These are phyloP conservation scores for Chloebia gouldiae DNA, from an alignment of 2,113 vertebrate species.

Conservation along the genomic window DNA sequence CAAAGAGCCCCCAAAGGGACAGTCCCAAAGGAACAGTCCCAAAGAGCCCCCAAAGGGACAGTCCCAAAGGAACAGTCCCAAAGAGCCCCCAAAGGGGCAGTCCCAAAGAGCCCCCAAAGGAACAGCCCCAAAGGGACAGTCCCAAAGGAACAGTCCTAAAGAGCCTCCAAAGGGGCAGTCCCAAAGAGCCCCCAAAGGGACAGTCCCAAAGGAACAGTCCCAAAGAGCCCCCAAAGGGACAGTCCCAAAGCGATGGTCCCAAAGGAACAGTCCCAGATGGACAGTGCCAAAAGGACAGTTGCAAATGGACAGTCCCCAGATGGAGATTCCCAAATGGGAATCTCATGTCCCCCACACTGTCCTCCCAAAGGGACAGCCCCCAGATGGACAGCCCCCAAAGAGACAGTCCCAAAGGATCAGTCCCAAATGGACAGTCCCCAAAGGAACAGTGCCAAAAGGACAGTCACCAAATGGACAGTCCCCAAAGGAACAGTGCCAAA, in stretches of 20 bases:
- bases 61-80: background rate
- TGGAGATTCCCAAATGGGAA: no score
- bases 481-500: background rate
- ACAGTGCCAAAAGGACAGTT: background rate
- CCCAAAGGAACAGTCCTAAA: background rate
- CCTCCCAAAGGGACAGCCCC: background rate
- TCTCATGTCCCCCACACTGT: no score
- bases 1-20: background rate
- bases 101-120: no score
- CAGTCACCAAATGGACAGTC: no score
- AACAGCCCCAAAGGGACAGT: background rate
- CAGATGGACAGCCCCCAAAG: background rate
- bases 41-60: background rate
- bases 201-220: no score
- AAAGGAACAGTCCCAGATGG: background rate
- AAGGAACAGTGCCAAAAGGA: background rate
- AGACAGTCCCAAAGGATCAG: no score
- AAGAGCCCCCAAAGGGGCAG: no score
- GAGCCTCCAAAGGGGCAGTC: accelerated
- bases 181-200: no score
- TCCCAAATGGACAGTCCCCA: background rate
- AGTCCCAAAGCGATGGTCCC: background rate
- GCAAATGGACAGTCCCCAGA: no score
- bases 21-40: background rate
- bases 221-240: no score